Conservation (phyloP, 2,888 invertebrate species). For the Erynnis tages region DNA sequence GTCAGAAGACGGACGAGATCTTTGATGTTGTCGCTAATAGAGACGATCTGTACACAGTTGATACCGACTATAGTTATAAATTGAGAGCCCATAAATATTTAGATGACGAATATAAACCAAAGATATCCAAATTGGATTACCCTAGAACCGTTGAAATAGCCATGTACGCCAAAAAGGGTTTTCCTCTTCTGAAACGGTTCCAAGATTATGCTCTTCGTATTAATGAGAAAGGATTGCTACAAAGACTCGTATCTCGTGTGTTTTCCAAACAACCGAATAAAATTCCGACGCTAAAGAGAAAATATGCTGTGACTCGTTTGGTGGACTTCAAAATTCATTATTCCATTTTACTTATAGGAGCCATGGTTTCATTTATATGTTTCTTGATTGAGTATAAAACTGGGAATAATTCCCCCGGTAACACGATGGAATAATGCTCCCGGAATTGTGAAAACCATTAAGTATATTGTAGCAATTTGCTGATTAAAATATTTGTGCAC, state of each 20-base stretch:
- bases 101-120: slow-evolving; percentile 41
- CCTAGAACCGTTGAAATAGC: slow-evolving; percentile 36
- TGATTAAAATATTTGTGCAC: too few relatives aligned
- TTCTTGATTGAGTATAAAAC: slow-evolving; percentile 42
- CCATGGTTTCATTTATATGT: slow-evolving; percentile 41
- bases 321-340: slow-evolving; percentile 49
- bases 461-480: too few relatives aligned
- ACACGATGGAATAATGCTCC: too few relatives aligned
- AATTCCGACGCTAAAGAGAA: slow-evolving; percentile 18
- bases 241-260: slow-evolving; percentile 41
- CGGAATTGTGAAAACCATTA: too few relatives aligned
- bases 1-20: slow-evolving; percentile 38
- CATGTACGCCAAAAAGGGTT: slow-evolving; percentile 49
- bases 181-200: slow-evolving; percentile 44
- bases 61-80: slow-evolving; percentile 44
- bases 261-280: slow-evolving; percentile 33
- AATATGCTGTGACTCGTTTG: slow-evolving; percentile 37
- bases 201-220: slow-evolving; percentile 43
- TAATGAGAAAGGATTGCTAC: slow-evolving; percentile 51
- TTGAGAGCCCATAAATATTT: slow-evolving; percentile 45
- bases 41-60: slow-evolving; percentile 45
- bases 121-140: slow-evolving; percentile 46
- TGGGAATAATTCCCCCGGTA: too few relatives aligned
- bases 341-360: slow-evolving; percentile 43
- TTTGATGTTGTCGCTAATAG: slow-evolving; percentile 42